Evolutionary conservation across 2,113 vertebrate species (phyloP).

Genomic region (Nestor notabilis): DNA sequence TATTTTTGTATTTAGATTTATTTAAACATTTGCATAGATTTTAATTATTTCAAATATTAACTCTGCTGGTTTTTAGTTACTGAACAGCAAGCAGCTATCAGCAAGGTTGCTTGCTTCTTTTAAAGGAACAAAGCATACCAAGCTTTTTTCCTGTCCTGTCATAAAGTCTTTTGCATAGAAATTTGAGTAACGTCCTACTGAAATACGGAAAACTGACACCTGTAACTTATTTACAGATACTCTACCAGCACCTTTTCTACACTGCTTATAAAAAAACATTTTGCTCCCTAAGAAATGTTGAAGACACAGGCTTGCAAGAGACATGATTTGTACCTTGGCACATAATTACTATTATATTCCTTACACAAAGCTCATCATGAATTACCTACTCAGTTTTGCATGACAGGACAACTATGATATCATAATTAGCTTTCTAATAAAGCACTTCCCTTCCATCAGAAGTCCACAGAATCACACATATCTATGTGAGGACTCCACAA

Average conservation of each 20-base stretch:
- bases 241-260: not conserved
- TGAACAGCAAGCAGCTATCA: not conserved
- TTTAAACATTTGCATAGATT: not conserved
- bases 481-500: not conserved
- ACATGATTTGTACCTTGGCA: not conserved
- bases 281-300: not conserved
- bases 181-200: not conserved
- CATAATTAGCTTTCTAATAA: not conserved
- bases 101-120: not conserved
- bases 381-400: not conserved
- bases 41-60: not conserved
- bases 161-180: not conserved
- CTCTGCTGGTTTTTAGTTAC: not conserved
- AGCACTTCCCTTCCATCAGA: not conserved
- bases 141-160: not conserved
- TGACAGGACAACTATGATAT: not conserved
- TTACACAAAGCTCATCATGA: not conserved
- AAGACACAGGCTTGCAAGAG: not conserved
- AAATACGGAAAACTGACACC: not conserved
- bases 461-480: not conserved
- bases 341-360: not conserved
- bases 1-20: not conserved
- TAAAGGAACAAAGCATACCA: not conserved
- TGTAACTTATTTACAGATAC: not conserved
- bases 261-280: not conserved